These are phyloP conservation scores for Ptychodera flava DNA, from an alignment of 35 echinoderm and acorn worm genomes.

Conservation along the genomic window DNA sequence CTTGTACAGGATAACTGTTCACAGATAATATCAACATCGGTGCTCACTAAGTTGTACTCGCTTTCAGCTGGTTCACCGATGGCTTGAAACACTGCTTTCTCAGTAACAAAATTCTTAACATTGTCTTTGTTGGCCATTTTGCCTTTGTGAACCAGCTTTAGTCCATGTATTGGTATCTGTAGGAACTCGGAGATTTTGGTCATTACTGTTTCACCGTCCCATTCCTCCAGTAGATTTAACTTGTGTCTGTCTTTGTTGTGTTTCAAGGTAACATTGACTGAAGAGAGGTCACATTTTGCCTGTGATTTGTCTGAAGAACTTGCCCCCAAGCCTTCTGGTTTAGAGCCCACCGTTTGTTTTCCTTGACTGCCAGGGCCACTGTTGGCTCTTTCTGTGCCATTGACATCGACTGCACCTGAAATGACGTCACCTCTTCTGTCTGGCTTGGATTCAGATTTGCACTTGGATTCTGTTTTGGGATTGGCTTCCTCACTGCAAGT, in stretches of 20 bases:
- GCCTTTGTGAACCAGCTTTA: constrained; percentile 84
- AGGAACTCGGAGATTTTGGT: constrained; percentile 27
- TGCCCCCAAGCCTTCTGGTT: neutral
- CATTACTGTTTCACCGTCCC: constrained; percentile 17
- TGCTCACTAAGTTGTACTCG: constrained; percentile 50
- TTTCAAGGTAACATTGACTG: constrained; percentile 38
- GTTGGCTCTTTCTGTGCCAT: neutral
- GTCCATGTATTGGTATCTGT: constrained; percentile 28
- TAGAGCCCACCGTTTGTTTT: neutral
- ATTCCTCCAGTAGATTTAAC: constrained; percentile 11
- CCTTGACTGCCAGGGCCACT: neutral
- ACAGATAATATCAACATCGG: constrained; percentile 39
- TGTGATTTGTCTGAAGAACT: neutral
- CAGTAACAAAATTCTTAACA: constrained; percentile 17
- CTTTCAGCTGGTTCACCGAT: constrained; percentile 60
- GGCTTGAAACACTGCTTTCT: constrained; percentile 87
- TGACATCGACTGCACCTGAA: neutral
- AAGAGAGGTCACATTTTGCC: neutral
- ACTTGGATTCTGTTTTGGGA: no score
- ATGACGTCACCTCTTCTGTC: neutral
- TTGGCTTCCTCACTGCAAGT: no score
- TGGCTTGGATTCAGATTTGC: no score
- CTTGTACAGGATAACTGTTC: constrained; percentile 45
- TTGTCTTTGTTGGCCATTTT: constrained; percentile 38
- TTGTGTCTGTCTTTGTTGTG: constrained; percentile 49